These are phyloP conservation scores for Penaeus vannamei DNA, from an alignment of 1,140 invertebrate genomes.

Conservation along the genomic window DNA sequence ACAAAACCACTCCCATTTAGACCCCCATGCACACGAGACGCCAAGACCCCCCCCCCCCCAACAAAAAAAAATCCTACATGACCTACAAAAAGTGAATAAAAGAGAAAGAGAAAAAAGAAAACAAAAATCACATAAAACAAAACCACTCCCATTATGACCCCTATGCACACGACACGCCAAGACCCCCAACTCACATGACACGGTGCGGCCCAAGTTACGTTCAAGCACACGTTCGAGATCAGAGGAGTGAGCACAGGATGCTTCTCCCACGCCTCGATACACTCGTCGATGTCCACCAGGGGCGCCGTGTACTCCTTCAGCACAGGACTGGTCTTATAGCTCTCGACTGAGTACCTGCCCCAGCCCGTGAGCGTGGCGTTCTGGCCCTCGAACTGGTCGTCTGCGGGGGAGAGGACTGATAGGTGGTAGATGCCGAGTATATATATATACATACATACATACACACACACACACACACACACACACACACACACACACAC, in stretches of 20 bases:
- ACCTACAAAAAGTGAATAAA: no score
- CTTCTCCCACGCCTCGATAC: conserved; percentile 70
- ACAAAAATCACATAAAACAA: neutral
- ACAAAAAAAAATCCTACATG: no score
- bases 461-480: no score
- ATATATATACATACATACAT: no score
- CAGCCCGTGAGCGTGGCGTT: conserved; percentile 54
- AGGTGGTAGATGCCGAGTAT: neutral
- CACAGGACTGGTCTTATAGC: conserved; percentile 21
- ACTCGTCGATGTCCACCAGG: conserved; percentile 66
- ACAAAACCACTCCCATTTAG: no score
- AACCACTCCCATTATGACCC: neutral
- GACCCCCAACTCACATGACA: conserved; percentile 35
- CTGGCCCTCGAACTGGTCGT: conserved; percentile 26
- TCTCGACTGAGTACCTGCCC: conserved; percentile 70
- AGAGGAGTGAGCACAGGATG: conserved; percentile 68
- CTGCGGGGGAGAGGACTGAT: neutral
- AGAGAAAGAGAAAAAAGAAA: no score
- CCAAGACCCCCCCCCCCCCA: no score
- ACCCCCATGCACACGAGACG: no score
- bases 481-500: no score
- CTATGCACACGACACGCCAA: neutral
- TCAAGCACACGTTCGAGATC: conserved; percentile 70
- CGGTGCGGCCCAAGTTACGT: conserved; percentile 77
- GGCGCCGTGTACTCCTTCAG: conserved; percentile 59